A percentile compares a stretch with the other conserved stretches of the same genome.
Evolutionary conservation across 2,888 invertebrate genomes (phyloP).

Genomic region (Sphaerophoria taeniata): DNA sequence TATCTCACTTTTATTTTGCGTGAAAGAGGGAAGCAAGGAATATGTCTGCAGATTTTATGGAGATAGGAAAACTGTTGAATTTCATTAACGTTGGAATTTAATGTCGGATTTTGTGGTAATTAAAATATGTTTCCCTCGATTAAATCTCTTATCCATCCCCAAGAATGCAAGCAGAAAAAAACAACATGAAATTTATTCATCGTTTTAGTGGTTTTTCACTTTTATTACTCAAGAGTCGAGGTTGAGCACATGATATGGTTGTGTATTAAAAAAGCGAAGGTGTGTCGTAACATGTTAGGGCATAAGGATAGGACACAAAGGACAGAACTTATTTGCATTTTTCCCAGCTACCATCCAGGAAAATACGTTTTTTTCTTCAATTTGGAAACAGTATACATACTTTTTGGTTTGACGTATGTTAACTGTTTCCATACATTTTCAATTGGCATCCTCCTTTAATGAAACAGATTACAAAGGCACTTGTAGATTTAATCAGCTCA

Average conservation of each 20-base stretch:
- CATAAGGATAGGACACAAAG: background rate
- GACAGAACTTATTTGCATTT: background rate
- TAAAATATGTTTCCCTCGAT: conserved; percentile 72
- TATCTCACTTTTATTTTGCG: no score
- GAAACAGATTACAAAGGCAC: no score
- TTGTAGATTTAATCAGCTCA: no score
- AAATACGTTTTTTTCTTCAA: no score
- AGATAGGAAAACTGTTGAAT: conserved; percentile 62
- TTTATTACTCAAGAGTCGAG: conserved; percentile 6
- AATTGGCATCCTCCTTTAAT: no score
- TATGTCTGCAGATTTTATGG: background rate
- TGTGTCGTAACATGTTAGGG: background rate
- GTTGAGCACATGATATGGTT: no score
- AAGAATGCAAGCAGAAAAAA: conserved; percentile 12
- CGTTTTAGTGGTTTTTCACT: conserved; percentile 20
- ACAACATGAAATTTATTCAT: conserved; percentile 23
- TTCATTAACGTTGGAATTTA: conserved; percentile 74
- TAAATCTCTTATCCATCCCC: conserved; percentile 51
- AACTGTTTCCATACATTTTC: no score
- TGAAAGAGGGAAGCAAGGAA: no score
- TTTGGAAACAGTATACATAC: no score
- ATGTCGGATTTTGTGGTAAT: conserved; percentile 73
- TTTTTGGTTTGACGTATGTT: no score
- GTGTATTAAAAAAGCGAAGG: background rate
- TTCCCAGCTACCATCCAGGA: background rate